These are phyloP conservation scores for Drosophila melanica DNA, from an alignment of 1,140 invertebrate genomes.

Conservation along the genomic window DNA sequence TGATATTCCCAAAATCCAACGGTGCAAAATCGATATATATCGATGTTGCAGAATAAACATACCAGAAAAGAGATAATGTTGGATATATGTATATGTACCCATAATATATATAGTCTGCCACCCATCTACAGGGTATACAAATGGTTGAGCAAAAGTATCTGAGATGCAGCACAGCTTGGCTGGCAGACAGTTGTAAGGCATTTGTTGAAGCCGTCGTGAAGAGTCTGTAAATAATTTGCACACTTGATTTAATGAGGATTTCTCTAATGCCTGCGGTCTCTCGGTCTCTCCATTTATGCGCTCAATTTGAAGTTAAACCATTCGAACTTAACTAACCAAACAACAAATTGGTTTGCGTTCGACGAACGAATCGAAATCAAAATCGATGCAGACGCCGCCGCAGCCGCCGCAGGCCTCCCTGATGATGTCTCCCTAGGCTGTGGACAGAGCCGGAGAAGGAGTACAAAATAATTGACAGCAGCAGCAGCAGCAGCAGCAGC, in stretches of 20 bases:
- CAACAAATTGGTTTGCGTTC: slow-evolving; percentile 65
- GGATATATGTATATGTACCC: neutral
- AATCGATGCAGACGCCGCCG: slow-evolving; percentile 29
- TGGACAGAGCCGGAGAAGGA: slow-evolving; percentile 26
- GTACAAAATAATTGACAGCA: slow-evolving; percentile 76
- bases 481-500: slow-evolving; percentile 41
- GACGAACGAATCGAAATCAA: slow-evolving; percentile 54
- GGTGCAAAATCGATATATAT: no score
- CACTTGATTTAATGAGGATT: slow-evolving; percentile 31
- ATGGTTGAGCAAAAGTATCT: neutral
- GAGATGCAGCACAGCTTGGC: neutral
- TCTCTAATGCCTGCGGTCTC: neutral
- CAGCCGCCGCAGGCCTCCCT: neutral
- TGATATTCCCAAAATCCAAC: no score
- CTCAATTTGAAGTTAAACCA: slow-evolving; percentile 61
- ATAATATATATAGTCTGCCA: neutral
- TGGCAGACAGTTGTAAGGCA: neutral
- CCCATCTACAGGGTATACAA: neutral
- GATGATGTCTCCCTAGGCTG: neutral
- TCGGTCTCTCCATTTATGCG: slow-evolving; percentile 52
- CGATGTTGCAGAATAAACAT: no score
- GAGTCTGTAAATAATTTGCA: slow-evolving; percentile 27
- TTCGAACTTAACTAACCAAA: slow-evolving; percentile 65
- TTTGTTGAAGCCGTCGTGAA: neutral
- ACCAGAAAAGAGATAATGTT: no score